Conservation (phyloP, 2,888 invertebrate species). For the Ecliptopera silaceata region DNA sequence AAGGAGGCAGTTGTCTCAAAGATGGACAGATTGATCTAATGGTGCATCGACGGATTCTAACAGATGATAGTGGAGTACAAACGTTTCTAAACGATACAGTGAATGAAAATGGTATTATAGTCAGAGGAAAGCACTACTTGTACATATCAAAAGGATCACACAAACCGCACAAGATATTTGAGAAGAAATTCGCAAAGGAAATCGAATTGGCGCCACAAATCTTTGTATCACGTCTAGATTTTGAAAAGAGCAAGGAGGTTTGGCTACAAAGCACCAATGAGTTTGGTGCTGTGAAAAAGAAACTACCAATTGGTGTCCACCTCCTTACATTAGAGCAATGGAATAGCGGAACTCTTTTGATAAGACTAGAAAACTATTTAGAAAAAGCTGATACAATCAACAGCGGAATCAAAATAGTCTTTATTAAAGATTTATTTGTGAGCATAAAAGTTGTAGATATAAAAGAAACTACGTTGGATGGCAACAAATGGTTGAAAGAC, state of each 20-base stretch:
- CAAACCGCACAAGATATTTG: conserved; percentile 59
- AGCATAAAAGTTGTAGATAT: conserved; percentile 77
- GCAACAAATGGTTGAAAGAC: conserved; percentile 84
- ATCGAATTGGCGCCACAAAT: conserved; percentile 50
- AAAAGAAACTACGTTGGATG: conserved; percentile 86
- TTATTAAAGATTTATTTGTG: conserved; percentile 83
- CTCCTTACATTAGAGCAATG: conserved; percentile 90
- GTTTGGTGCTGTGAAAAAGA: conserved; percentile 72
- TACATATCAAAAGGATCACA: conserved; percentile 56
- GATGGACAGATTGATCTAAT: conserved; percentile 91
- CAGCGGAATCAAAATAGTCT: conserved; percentile 80
- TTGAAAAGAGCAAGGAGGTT: conserved; percentile 9
- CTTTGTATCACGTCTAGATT: conserved; percentile 39
- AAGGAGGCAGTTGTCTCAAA: conserved; percentile 89
- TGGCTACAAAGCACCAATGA: conserved; percentile 47
- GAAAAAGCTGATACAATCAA: conserved; percentile 83
- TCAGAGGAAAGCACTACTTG: conserved; percentile 59
- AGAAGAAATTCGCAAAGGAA: conserved; percentile 68
- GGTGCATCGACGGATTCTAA: conserved; percentile 91
- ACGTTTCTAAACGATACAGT: conserved; percentile 53
- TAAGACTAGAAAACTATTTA: conserved; percentile 90
- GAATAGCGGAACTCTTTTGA: conserved; percentile 83
- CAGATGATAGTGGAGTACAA: conserved; percentile 86
- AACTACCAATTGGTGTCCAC: conserved; percentile 87
- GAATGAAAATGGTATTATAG: conserved; percentile 40